phyloP scores from a whole-genome alignment of 2,113 vertebrate genomes.

The Microtus oregoni region DNA sequence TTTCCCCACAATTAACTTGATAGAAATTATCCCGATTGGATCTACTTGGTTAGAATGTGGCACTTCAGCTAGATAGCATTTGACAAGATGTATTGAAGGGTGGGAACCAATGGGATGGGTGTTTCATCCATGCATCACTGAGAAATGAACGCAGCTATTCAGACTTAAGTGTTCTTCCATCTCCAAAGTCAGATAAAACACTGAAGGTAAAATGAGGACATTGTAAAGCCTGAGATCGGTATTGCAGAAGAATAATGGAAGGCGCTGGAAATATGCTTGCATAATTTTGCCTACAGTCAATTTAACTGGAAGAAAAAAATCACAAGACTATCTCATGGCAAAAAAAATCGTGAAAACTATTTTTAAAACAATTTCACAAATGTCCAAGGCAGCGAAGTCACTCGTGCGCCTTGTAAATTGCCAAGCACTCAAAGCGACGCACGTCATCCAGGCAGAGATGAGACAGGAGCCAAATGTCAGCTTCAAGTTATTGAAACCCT shows the following conservation, averaged over 20 bases:
- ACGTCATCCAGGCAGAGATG: background rate
- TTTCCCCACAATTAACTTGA: conserved; percentile 18
- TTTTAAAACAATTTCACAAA: conserved; percentile 37
- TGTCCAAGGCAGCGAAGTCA: conserved; percentile 20
- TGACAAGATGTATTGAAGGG: background rate
- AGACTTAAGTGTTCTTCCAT: background rate
- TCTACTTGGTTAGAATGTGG: conserved; percentile 5
- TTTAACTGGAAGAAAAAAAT: conserved; percentile 11
- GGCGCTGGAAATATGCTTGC: background rate
- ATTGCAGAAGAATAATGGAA: background rate
- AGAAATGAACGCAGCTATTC: background rate
- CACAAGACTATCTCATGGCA: conserved; percentile 12
- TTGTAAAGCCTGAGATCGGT: background rate
- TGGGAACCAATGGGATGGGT: background rate
- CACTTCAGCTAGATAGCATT: background rate
- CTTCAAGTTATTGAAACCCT: conserved; percentile 4
- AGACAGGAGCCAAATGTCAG: background rate
- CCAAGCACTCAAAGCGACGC: background rate
- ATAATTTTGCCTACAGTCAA: conserved; percentile 24
- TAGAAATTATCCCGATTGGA: background rate
- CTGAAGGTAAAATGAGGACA: background rate
- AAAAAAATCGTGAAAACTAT: background rate
- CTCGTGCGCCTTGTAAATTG: background rate
- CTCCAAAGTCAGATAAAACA: background rate
- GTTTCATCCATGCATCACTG: background rate